Base-by-base conservation (phyloP, 2,113 vertebrate species). In the Scopus umbretta region DNA sequence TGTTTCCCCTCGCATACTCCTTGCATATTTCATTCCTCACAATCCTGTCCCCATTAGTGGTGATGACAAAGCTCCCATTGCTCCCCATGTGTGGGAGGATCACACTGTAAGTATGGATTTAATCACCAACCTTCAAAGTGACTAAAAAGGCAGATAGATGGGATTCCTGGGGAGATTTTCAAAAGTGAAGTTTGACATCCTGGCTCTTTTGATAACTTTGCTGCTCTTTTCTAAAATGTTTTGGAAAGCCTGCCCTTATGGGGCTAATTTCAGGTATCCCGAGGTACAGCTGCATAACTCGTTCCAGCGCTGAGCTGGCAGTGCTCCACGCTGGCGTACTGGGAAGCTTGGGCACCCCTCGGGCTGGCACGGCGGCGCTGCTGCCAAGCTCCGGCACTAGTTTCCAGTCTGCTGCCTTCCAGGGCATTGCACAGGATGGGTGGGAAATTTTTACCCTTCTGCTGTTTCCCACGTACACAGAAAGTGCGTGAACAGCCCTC, bases 61-160 rank as follows among this genome's bases (percentile, higher is more conserved):
- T 92, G 94, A 97, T 96, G 94, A 97, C 95, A 97, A 97, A 97
- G 93, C 92, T 97, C 92, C 95, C 89, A 97, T 94, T 85, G 84
- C 96, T 95, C 91, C 94, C 96, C 89, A 96, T 95, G 92, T 95
- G 92, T 96, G 95, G 95, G 95, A 97, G 94, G 94, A 97, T 95
- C 95, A 82, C 84, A 80, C 86, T 94, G 45, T 92, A 96, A 97
- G 89, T 94, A 97, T 97, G 95, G 97, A 97, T 97, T 97, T 97
- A 97, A 97, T 97, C 94, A 97, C 90, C 92, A 82, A 88, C 96
- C 94, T 97, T 97, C 96, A 97, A 97, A 96, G 96, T 96, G 94
- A 89, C 95, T 97, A 86, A 91, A 94, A 91, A 95, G 62, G 74
- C 92, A 94, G 92, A 96, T 95, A 95, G 95, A 95, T 95, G 91